These are phyloP conservation scores for Diglossa cyanea DNA, from an alignment of 2,797 vertebrate genomes.

Conservation along the genomic window DNA sequence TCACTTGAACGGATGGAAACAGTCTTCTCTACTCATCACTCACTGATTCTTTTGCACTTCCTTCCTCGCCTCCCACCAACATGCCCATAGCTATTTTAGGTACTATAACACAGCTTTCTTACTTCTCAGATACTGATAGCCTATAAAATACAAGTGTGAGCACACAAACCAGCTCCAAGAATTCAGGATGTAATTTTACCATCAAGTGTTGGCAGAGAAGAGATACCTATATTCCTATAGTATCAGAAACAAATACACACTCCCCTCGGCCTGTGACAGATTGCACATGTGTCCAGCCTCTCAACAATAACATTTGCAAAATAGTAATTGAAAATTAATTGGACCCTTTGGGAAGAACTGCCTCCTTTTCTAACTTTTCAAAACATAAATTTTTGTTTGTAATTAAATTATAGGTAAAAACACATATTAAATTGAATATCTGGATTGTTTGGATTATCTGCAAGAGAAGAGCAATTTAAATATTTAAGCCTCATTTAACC, in stretches of 20 bases:
- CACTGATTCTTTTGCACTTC: not conserved
- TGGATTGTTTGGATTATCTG: not conserved
- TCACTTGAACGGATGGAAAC: not conserved
- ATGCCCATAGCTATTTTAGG: not conserved
- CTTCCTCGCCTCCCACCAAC: not conserved
- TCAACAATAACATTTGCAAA: not conserved
- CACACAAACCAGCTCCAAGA: not conserved
- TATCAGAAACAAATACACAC: not conserved
- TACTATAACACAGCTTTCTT: not conserved
- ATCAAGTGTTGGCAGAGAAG: not conserved
- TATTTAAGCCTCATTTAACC: not conserved
- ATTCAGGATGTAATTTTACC: not conserved
- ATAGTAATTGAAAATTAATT: not conserved
- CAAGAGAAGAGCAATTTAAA: not conserved
- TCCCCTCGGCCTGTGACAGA: not conserved
- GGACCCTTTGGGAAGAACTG: not conserved
- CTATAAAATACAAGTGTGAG: not conserved
- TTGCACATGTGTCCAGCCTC: not conserved
- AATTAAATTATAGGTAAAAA: not conserved
- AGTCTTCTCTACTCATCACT: not conserved
- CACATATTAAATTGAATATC: not conserved
- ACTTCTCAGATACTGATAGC: not conserved
- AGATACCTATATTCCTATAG: not conserved
- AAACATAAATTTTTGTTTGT: not conserved
- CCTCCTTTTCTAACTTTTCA: not conserved